A percentile compares a stretch with the other conserved stretches of the same genome.
These are phyloP conservation scores for Cyanocitta stelleri DNA, from an alignment of 2,113 vertebrate species.

Conservation along the genomic window DNA sequence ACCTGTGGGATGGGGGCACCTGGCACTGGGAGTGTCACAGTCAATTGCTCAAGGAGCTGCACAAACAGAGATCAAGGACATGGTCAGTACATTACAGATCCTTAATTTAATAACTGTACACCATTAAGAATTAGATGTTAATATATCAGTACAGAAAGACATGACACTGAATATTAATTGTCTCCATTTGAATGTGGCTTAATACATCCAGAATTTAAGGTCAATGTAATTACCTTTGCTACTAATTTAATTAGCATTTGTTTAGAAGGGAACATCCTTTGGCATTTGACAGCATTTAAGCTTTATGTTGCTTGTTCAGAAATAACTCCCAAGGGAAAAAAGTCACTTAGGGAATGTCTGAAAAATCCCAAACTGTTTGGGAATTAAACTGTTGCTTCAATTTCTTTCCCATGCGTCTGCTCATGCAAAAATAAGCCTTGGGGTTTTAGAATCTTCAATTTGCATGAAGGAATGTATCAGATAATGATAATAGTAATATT, in stretches of 20 bases:
- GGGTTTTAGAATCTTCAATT: not conserved
- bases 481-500: not conserved
- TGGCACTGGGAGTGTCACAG: not conserved
- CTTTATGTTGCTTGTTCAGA: not conserved
- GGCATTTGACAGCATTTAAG: not conserved
- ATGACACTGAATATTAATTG: not conserved
- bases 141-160: not conserved
- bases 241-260: constrained; percentile 14
- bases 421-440: not conserved
- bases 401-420: not conserved
- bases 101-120: not conserved
- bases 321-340: not conserved
- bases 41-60: not conserved
- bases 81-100: rapidly evolving
- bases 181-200: not conserved
- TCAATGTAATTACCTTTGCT: not conserved
- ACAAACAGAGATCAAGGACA: not conserved
- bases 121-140: not conserved
- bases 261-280: not conserved
- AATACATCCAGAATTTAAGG: not conserved
- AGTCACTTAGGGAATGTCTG: not conserved
- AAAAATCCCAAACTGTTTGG: not conserved
- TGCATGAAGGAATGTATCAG: not conserved
- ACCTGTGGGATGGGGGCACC: not conserved
- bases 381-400: not conserved